These are phyloP conservation scores for Podotricha telesiphe DNA, from an alignment of 2,888 invertebrate species.

Conservation along the genomic window DNA sequence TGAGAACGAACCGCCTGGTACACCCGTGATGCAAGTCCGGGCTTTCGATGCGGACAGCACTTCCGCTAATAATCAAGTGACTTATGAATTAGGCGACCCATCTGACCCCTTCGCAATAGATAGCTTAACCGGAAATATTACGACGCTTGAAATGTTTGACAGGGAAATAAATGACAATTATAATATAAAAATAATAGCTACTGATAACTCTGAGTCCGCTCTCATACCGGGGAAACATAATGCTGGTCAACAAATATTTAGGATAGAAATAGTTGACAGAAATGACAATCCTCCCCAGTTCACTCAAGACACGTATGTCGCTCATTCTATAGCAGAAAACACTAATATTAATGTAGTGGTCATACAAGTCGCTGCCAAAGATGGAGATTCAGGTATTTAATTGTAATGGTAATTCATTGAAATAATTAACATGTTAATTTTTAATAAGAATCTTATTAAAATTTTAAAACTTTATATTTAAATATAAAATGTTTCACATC, in stretches of 20 bases:
- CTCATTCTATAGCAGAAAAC: constrained; percentile 91
- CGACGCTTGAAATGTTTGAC: constrained; percentile 91
- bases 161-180: constrained; percentile 93
- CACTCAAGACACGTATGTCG: constrained; percentile 88
- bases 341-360: constrained; percentile 92
- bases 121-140: constrained; percentile 93
- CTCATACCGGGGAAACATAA: constrained; percentile 87
- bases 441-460: too few species aligned
- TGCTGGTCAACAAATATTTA: constrained; percentile 90
- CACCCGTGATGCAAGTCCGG: constrained; percentile 93
- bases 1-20: constrained; percentile 92
- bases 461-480: too few species aligned
- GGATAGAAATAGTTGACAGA: constrained; percentile 96
- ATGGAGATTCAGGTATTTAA: constrained; percentile 89
- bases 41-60: constrained; percentile 95
- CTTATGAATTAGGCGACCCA: constrained; percentile 88
- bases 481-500: too few species aligned
- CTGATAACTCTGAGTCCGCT: constrained; percentile 94
- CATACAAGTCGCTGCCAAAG: constrained; percentile 93
- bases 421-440: too few species aligned
- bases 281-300: constrained; percentile 98
- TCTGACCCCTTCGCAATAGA: constrained; percentile 93
- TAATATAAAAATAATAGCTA: constrained; percentile 94
- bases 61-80: constrained; percentile 90
- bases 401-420: too few species aligned